A percentile compares a stretch with the other conserved stretches of the same genome.
Evolutionary conservation across 2,888 invertebrate species (phyloP).

Genomic region (Drosophila setosimentum): DNA sequence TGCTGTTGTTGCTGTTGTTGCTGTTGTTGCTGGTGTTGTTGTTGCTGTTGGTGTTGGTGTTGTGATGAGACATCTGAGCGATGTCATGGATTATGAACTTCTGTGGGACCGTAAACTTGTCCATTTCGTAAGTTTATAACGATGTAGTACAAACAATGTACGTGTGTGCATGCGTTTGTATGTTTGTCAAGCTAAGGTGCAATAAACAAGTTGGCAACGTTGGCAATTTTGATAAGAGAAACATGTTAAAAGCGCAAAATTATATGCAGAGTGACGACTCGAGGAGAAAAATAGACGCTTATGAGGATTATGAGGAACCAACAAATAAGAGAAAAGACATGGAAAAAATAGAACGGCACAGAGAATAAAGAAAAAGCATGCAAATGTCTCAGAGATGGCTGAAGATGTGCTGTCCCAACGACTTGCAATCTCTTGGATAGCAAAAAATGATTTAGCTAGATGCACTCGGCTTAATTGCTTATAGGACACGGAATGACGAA

Average conservation of each 20-base stretch:
- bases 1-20: background rate
- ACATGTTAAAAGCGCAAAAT: conserved; percentile 68
- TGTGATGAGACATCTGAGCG: conserved; percentile 3
- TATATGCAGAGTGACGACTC: conserved; percentile 45
- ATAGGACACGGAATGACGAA: conserved; percentile 12
- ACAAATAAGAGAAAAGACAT: background rate
- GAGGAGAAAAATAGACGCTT: background rate
- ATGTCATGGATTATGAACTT: conserved; percentile 15
- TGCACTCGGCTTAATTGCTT: conserved; percentile 60
- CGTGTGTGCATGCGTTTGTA: background rate
- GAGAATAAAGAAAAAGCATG: conserved; percentile 65
- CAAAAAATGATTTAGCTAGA: conserved; percentile 54
- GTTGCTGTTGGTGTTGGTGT: background rate
- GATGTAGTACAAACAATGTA: background rate
- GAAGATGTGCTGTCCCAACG: conserved; percentile 10
- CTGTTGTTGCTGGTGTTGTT: background rate
- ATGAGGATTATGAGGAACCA: background rate
- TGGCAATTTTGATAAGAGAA: conserved; percentile 70
- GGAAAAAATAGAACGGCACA: conserved; percentile 42
- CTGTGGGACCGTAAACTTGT: conserved; percentile 35
- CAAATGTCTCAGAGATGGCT: conserved; percentile 41
- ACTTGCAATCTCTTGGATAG: conserved; percentile 38
- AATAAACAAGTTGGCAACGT: conserved; percentile 69
- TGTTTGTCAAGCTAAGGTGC: conserved; percentile 63
- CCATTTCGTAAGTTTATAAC: conserved; percentile 13